These are phyloP conservation scores for Myotis davidii DNA, from an alignment of 2,113 vertebrate genomes.

Conservation along the genomic window DNA sequence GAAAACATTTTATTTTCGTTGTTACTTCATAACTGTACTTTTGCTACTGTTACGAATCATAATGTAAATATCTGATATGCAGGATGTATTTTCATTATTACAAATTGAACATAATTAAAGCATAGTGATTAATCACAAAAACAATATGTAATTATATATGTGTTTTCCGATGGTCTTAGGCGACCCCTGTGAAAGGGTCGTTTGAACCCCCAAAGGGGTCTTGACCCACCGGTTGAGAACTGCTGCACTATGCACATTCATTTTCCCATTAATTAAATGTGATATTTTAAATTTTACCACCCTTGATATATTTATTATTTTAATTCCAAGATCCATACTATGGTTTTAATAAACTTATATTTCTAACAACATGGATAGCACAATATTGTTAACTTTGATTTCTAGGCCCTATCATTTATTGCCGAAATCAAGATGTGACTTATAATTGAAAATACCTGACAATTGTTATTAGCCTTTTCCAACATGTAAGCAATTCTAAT, in stretches of 20 bases:
- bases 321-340: background rate
- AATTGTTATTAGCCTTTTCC: background rate
- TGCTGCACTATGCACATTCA: background rate
- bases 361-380: background rate
- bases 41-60: too few relatives aligned
- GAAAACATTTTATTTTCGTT: background rate
- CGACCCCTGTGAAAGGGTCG: too few relatives aligned
- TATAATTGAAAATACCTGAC: constrained; percentile 39
- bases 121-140: too few relatives aligned
- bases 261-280: background rate
- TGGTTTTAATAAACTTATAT: background rate
- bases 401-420: background rate
- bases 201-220: too few relatives aligned
- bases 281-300: background rate
- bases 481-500: background rate
- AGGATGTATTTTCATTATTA: too few relatives aligned
- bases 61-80: too few relatives aligned
- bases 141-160: too few relatives aligned
- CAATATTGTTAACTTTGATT: background rate
- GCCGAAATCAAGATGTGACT: constrained; percentile 9
- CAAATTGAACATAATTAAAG: too few relatives aligned
- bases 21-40: too few relatives aligned
- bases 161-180: too few relatives aligned
- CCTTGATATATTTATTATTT: background rate
- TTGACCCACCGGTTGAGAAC: too few relatives aligned